Evolutionary conservation across 2,113 vertebrate genomes (phyloP).

Genomic region (Spermophilus dauricus): DNA sequence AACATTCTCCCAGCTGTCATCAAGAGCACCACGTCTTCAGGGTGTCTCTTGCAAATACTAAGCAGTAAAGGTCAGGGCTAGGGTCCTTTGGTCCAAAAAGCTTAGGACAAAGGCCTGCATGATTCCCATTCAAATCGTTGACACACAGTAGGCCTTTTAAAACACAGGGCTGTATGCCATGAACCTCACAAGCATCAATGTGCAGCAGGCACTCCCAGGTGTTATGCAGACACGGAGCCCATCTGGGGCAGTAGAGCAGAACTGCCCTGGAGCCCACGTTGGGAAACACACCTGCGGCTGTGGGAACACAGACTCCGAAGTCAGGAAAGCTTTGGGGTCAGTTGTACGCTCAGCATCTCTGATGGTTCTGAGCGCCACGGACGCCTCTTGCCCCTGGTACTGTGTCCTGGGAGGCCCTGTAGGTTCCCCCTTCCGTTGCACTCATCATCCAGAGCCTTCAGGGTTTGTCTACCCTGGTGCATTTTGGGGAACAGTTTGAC

Average conservation of each 20-base stretch:
- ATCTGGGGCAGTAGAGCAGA: too few species aligned
- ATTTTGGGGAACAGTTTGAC: background rate
- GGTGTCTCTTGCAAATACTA: background rate
- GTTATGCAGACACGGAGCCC: fast-evolving
- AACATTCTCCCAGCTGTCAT: fast-evolving
- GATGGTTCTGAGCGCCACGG: fast-evolving
- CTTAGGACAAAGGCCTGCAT: background rate
- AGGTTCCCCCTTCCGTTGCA: background rate
- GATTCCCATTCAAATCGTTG: background rate
- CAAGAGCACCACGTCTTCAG: background rate
- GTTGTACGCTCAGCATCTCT: background rate
- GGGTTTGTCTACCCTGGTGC: fast-evolving
- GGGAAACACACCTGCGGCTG: background rate
- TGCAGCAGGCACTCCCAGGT: too few species aligned
- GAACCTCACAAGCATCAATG: background rate
- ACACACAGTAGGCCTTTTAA: background rate
- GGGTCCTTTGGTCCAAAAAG: background rate
- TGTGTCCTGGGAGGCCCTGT: background rate
- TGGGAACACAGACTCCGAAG: background rate
- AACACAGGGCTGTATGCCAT: fast-evolving
- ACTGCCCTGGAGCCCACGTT: background rate
- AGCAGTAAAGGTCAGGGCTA: background rate
- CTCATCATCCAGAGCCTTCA: too few species aligned
- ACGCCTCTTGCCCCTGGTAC: background rate
- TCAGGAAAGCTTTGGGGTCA: fast-evolving